phyloP scores from a whole-genome alignment of 1,140 invertebrate genomes.

The Steinernema khuongi region DNA sequence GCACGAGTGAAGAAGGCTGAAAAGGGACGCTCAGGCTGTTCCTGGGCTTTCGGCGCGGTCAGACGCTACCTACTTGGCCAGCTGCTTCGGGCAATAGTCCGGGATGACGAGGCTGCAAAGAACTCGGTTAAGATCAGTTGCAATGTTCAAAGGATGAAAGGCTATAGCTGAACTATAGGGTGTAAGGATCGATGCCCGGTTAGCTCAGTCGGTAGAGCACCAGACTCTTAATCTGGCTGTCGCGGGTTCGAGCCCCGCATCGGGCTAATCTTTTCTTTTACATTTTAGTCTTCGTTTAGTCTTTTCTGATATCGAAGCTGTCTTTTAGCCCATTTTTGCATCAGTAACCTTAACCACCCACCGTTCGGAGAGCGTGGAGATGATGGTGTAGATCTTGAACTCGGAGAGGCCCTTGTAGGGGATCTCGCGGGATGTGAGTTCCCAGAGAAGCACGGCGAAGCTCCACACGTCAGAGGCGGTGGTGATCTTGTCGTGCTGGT shows the following conservation, averaged over 20 bases:
- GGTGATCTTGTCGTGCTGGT: slow-evolving; percentile 48
- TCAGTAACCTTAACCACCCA: neutral
- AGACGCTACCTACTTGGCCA: slow-evolving; percentile 36
- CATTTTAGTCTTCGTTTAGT: no score
- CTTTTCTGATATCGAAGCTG: no score
- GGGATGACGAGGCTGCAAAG: slow-evolving; percentile 46
- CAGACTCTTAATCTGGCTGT: slow-evolving; percentile 57
- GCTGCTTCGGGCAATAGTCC: slow-evolving; percentile 41
- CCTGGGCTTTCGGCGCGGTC: neutral
- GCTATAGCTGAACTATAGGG: no score
- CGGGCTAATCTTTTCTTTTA: no score
- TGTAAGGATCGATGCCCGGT: slow-evolving; percentile 14
- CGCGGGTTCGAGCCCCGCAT: slow-evolving; percentile 54
- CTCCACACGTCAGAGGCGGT: slow-evolving; percentile 54
- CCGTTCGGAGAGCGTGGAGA: slow-evolving; percentile 26
- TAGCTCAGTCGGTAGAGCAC: slow-evolving; percentile 39
- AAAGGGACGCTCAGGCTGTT: slow-evolving; percentile 11
- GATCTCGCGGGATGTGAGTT: slow-evolving; percentile 48
- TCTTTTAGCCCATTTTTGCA: neutral
- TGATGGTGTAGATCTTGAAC: slow-evolving; percentile 52
- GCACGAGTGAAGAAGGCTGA: slow-evolving; percentile 44
- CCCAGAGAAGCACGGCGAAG: slow-evolving; percentile 50
- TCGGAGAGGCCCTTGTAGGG: slow-evolving; percentile 52
- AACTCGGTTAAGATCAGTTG: no score
- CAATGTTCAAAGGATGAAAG: no score